A percentile compares a stretch with the other conserved stretches of the same genome.
Conservation (phyloP, 2,113 vertebrate genomes). For the Pelodiscus sinensis region DNA sequence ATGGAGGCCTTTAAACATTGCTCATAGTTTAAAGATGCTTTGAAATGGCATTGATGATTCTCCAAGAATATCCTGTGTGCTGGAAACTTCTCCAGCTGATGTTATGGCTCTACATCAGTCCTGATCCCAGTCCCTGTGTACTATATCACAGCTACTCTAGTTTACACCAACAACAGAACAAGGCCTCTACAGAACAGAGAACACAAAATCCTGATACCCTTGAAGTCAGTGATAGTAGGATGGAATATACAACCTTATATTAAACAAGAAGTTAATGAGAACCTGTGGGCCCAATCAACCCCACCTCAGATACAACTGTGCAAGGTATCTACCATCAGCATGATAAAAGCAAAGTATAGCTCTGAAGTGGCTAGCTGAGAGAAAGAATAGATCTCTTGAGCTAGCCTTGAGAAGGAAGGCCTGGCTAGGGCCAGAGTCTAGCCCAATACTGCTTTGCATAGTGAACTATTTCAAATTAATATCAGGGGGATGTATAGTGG, state of each 20-base stretch:
- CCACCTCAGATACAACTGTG: background rate
- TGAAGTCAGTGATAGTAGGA: background rate
- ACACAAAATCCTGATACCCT: slow-evolving; percentile 44
- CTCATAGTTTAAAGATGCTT: background rate
- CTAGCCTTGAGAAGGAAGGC: background rate
- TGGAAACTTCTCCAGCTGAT: background rate
- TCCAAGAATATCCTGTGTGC: fast-evolving
- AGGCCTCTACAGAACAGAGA: slow-evolving; percentile 45
- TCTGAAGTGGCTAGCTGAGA: background rate
- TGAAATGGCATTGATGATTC: background rate
- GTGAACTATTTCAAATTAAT: background rate
- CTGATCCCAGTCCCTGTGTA: background rate
- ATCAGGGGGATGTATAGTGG: background rate
- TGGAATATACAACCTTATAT: background rate
- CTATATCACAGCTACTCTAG: background rate
- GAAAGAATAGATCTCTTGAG: background rate
- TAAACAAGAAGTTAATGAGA: background rate
- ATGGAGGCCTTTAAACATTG: fast-evolving
- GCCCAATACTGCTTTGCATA: background rate
- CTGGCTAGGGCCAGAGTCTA: background rate
- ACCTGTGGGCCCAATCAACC: background rate
- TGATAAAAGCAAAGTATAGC: background rate
- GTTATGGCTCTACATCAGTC: background rate
- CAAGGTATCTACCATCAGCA: background rate
- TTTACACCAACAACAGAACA: slow-evolving; percentile 37